Conservation (phyloP, 2,888 invertebrate genomes). For the Malacosoma neustria region DNA sequence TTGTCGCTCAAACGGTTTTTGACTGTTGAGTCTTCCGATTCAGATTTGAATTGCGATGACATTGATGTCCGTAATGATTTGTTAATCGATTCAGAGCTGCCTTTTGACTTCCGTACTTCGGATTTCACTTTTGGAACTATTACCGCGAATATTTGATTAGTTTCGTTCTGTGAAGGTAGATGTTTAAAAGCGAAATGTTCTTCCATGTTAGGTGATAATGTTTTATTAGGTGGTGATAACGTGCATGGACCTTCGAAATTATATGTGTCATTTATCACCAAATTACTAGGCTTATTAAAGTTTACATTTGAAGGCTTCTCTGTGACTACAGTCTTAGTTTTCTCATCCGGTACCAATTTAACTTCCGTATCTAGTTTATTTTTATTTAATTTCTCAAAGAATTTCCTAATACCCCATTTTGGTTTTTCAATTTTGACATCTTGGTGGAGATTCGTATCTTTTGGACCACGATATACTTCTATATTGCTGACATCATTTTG, state of each 20-base stretch:
- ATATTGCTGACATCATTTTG: slow-evolving; percentile 80
- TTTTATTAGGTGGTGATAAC: slow-evolving; percentile 62
- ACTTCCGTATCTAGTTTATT: slow-evolving; percentile 71
- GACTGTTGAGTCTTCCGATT: slow-evolving; percentile 57
- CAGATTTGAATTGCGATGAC: slow-evolving; percentile 54
- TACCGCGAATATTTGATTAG: slow-evolving; percentile 60
- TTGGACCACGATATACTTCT: slow-evolving; percentile 41
- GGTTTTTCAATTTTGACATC: slow-evolving; percentile 47
- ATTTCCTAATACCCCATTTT: slow-evolving; percentile 54
- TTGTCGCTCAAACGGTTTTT: slow-evolving; percentile 66
- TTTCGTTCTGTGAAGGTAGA: slow-evolving; percentile 36
- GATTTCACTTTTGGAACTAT: slow-evolving; percentile 62
- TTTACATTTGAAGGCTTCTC: slow-evolving; percentile 36
- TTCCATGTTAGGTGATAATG: slow-evolving; percentile 54
- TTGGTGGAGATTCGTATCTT: slow-evolving; percentile 59
- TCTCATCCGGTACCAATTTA: slow-evolving; percentile 50
- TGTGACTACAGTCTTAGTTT: slow-evolving; percentile 39
- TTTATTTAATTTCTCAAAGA: slow-evolving; percentile 52
- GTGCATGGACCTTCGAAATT: slow-evolving; percentile 51
- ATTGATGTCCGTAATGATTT: slow-evolving; percentile 46
- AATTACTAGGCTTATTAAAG: slow-evolving; percentile 43
- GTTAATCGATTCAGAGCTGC: slow-evolving; percentile 49
- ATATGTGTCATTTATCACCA: slow-evolving; percentile 37
- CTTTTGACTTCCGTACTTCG: slow-evolving; percentile 26
- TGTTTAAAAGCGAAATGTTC: slow-evolving; percentile 64